A percentile compares a stretch with the other conserved stretches of the same genome.
These are phyloP conservation scores for Antedon mediterranea DNA, from an alignment of 53 echinoderm and acorn worm species.

Conservation along the genomic window DNA sequence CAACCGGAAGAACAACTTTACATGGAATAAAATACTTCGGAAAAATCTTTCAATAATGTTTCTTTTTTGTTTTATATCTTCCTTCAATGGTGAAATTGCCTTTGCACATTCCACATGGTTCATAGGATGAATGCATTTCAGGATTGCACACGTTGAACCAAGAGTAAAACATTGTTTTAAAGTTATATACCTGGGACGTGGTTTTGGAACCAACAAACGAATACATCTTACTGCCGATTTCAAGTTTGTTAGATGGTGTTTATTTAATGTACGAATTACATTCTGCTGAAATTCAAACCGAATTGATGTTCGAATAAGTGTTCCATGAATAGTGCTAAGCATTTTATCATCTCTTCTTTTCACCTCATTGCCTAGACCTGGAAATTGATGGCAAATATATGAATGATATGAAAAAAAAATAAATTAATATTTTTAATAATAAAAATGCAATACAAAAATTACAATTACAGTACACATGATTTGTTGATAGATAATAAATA, in stretches of 20 bases:
- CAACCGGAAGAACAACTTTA: slow-evolving; percentile 20
- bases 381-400: too few species aligned
- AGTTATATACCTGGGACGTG: not conserved
- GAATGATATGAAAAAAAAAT: too few species aligned
- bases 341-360: not conserved
- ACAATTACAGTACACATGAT: too few species aligned
- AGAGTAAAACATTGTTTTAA: not conserved
- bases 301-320: not conserved
- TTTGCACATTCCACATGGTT: not conserved
- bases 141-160: not conserved
- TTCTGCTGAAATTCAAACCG: not conserved
- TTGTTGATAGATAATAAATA: too few species aligned
- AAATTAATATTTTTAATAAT: too few species aligned
- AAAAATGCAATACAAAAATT: too few species aligned
- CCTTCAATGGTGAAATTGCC: not conserved
- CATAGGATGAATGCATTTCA: not conserved
- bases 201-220: not conserved
- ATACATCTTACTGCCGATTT: not conserved
- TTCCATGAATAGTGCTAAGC: not conserved
- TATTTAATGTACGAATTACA: not conserved
- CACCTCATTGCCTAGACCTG: too few species aligned
- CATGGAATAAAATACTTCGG: not conserved
- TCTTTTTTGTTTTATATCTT: not conserved
- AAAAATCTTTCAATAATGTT: not conserved
- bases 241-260: not conserved